phyloP scores from a whole-genome alignment of 1,140 invertebrate species.

The Solenopsis invicta region DNA sequence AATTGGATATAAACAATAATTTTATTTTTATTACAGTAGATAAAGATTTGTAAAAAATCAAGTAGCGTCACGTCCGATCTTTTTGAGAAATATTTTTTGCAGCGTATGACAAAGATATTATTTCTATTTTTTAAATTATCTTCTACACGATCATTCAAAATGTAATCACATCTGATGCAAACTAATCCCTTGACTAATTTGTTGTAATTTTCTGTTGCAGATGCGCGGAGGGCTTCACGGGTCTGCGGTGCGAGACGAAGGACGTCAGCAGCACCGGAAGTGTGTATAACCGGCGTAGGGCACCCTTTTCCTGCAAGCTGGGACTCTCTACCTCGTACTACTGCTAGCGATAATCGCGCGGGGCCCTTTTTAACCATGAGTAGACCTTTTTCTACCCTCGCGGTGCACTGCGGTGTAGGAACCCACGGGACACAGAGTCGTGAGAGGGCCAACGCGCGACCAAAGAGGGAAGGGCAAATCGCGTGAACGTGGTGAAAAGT shows the following conservation, averaged over 20 bases:
- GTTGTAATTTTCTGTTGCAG: constrained; percentile 88
- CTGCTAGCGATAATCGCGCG: constrained; percentile 87
- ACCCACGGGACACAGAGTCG: constrained; percentile 69
- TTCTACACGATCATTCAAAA: neutral
- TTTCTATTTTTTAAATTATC: neutral
- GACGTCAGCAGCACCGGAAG: constrained; percentile 90
- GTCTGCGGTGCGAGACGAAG: constrained; percentile 94
- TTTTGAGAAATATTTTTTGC: neutral
- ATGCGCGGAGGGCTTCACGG: constrained; percentile 94
- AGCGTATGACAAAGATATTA: no score
- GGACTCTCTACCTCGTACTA: constrained; percentile 88
- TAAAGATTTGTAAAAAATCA: neutral
- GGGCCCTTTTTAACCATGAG: constrained; percentile 79
- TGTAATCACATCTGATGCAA: neutral
- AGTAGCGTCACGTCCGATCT: neutral
- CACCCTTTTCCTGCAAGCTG: constrained; percentile 88
- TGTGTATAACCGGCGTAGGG: constrained; percentile 88
- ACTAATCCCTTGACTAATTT: neutral
- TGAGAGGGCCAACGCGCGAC: constrained; percentile 78
- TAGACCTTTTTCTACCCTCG: constrained; percentile 56
- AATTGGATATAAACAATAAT: no score
- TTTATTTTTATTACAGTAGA: neutral
- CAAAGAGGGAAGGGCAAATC: constrained; percentile 65
- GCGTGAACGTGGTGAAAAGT: constrained; percentile 21
- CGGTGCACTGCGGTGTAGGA: constrained; percentile 59